Conservation (phyloP, 2,797 vertebrate species). For the Macroramphosus scolopax region DNA sequence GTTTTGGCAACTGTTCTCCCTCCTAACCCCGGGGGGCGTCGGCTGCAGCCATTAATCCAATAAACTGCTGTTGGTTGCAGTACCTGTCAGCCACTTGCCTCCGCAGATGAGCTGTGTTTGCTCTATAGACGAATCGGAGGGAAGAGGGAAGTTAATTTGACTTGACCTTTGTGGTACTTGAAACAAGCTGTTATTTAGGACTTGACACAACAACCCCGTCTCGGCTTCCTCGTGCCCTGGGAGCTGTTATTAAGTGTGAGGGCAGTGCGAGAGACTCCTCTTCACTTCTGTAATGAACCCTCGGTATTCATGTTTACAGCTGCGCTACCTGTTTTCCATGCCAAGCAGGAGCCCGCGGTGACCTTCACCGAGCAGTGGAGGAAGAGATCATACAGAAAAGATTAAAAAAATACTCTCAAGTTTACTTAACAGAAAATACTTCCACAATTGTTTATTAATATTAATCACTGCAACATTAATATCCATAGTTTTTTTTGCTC, state of each 20-base stretch:
- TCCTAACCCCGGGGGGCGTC: slow-evolving; percentile 15
- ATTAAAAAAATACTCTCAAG: no score
- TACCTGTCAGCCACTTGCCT: slow-evolving; percentile 45
- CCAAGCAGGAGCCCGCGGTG: no score
- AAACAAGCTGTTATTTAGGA: slow-evolving; percentile 52
- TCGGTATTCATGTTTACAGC: slow-evolving; percentile 17
- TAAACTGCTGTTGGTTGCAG: slow-evolving; percentile 45
- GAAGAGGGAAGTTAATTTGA: slow-evolving; percentile 46
- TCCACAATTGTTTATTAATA: no score
- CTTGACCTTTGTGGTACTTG: slow-evolving; percentile 47
- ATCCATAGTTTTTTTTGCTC: slow-evolving; percentile 42
- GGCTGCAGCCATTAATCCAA: slow-evolving; percentile 44
- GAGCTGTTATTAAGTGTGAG: slow-evolving; percentile 27
- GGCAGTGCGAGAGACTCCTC: no score
- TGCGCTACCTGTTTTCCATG: no score
- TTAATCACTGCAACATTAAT: slow-evolving; percentile 31
- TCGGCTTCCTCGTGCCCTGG: background rate
- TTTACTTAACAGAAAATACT: no score
- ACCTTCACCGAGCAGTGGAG: no score
- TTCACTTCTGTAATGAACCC: slow-evolving; percentile 23
- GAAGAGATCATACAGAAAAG: no score
- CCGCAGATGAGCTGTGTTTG: slow-evolving; percentile 37
- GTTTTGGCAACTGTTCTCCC: slow-evolving; percentile 34
- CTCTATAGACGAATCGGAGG: slow-evolving; percentile 31
- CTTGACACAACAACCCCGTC: background rate